Evolutionary conservation across 2,888 invertebrate species (phyloP), one percentile per base, ranked within the genome.

Genomic region (Pteria penguin): DNA sequence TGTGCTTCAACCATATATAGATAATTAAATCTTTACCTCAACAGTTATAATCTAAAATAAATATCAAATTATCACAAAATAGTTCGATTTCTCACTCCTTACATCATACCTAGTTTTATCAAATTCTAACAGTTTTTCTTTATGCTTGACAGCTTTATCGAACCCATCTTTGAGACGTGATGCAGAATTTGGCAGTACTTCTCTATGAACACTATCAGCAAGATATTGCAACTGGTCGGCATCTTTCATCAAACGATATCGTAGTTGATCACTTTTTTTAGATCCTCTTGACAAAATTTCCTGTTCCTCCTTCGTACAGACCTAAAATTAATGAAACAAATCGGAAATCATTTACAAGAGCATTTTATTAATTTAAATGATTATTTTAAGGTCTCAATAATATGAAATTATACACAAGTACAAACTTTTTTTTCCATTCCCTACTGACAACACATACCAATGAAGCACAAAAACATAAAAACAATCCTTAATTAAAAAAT

Each of bases 101-200:
- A n/a, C n/a, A n/a, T n/a, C n/a, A n/a, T n/a, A 96, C 95, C 96
- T 95, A 65, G 95, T 95, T 72, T 94, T 94, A 90, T 98, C 97
- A 92, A 94, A 97, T 88, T 97, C 96, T 70, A 98, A 92, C 67
- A 98, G 93, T 70, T 94, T 95, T 90, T 98, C 95, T 82, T 97
- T 94, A 75, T 96, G 96, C 74, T 95, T 94, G 14, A 96, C 81
- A 0, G 97, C 97, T 52, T 95, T 94, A 75, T 95, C 95, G 88
- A 95, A 94, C 1, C 94, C 95, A 66, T 88, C 85, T 27, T 90
- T 84, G 52, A 84, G 74, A 26, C 80, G 80, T 24, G 70, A 60
- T 22, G 66, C 62, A 29, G 74, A 60, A 26, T 68, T 79, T 5
- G 81, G 81, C 27, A 85, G 72, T 22, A 77, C 57, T 36, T 80